Conservation (phyloP, 2,113 vertebrate species). For the Osmerus eperlanus region DNA sequence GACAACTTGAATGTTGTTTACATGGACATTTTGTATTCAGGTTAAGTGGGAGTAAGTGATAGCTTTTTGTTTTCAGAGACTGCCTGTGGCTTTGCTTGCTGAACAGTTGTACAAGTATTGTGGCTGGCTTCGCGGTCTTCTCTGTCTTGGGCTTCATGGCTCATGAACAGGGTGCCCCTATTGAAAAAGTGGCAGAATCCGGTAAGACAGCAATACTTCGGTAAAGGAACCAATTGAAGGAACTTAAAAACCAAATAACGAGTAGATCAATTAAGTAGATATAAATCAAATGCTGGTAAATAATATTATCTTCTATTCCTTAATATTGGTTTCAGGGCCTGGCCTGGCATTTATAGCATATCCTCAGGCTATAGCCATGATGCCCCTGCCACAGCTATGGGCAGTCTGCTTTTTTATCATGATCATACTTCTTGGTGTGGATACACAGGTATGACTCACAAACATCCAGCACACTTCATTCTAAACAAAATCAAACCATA, state of each 20-base stretch:
- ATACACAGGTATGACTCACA: conserved; percentile 62
- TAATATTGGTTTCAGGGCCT: conserved; percentile 57
- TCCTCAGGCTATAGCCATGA: conserved; percentile 73
- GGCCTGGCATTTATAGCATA: conserved; percentile 74
- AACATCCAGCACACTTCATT: neutral
- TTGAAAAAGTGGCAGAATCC: conserved; percentile 71
- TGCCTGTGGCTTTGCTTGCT: conserved; percentile 68
- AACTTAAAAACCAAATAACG: too few species aligned
- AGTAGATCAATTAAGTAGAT: neutral
- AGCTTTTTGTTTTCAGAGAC: conserved; percentile 55
- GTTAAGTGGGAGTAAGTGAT: neutral
- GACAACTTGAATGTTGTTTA: too few species aligned
- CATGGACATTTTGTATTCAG: too few species aligned
- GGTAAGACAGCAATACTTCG: conserved; percentile 47
- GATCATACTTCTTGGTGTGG: conserved; percentile 72
- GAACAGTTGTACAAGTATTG: conserved; percentile 71
- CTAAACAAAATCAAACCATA: neutral
- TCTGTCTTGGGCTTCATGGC: conserved; percentile 78
- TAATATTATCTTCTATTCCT: neutral
- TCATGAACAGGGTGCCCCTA: conserved; percentile 63
- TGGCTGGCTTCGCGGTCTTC: conserved; percentile 75
- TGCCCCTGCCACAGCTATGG: conserved; percentile 75
- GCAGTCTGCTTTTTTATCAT: conserved; percentile 72
- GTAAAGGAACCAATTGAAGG: too few species aligned
- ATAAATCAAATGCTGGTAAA: neutral